Evolutionary conservation across 1,140 invertebrate genomes (phyloP).

Genomic region (Ladona fulva): DNA sequence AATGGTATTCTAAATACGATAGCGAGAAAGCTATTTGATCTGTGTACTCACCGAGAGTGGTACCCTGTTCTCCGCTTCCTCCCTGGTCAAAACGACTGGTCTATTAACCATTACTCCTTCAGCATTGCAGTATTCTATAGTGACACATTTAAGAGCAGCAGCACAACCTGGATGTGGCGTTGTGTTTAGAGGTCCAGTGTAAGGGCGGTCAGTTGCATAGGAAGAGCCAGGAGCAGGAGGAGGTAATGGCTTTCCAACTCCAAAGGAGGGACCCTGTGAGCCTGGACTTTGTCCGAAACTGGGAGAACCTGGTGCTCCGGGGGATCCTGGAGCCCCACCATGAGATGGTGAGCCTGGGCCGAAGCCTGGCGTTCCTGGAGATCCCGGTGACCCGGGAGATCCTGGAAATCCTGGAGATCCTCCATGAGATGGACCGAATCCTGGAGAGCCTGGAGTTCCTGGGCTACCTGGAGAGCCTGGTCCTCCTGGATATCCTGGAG

Average conservation of each 20-base stretch:
- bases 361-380: no score
- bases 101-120: constrained; percentile 63
- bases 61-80: constrained; percentile 59
- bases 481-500: background rate
- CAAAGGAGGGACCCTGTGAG: background rate
- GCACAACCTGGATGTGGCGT: constrained; percentile 58
- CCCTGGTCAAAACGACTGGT: constrained; percentile 50
- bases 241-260: background rate
- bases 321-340: background rate
- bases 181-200: constrained; percentile 30
- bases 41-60: constrained; percentile 57
- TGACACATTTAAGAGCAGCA: constrained; percentile 71
- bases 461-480: background rate
- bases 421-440: background rate
- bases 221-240: constrained; percentile 17
- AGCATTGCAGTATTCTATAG: constrained; percentile 64
- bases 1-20: no score
- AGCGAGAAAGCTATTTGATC: no score
- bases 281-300: no score
- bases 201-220: constrained; percentile 21
- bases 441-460: background rate
- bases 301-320: background rate
- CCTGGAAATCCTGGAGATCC: background rate
- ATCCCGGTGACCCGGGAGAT: background rate
- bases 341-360: background rate